These are phyloP conservation scores for Plectropomus leopardus DNA, from an alignment of 2,113 vertebrate species.

Conservation along the genomic window DNA sequence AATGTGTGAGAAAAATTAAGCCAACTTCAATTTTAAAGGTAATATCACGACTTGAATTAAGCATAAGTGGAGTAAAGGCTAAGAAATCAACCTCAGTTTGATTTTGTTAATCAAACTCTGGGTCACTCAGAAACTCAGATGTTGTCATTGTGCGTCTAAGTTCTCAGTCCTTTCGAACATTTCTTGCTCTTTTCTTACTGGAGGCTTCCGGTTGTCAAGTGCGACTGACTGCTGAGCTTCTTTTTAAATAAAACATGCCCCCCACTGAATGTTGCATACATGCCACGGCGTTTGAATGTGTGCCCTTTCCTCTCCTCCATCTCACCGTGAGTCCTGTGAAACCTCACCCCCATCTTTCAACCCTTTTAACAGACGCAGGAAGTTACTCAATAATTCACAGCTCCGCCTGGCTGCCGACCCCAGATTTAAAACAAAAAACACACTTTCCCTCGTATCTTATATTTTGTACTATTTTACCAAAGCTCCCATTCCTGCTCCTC, in stretches of 20 bases:
- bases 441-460: neutral
- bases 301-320: slow-evolving; percentile 24
- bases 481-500: neutral
- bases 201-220: neutral
- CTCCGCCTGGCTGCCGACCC: neutral
- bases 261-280: slow-evolving; percentile 38
- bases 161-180: neutral
- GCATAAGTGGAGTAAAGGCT: neutral
- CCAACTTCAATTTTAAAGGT: neutral
- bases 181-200: neutral
- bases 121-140: neutral
- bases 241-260: slow-evolving; percentile 45
- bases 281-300: slow-evolving; percentile 5
- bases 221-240: neutral
- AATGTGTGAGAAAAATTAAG: neutral
- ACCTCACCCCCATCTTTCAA: slow-evolving; percentile 1
- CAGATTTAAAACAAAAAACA: slow-evolving; percentile 30
- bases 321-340: slow-evolving; percentile 18
- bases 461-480: neutral
- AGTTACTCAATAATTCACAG: slow-evolving; percentile 56
- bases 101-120: neutral
- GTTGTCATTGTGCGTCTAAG: neutral
- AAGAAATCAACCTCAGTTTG: neutral
- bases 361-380: slow-evolving; percentile 28
- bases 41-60: neutral